Evolutionary conservation across 2,888 invertebrate species (phyloP), one percentile per base, ranked within the genome.

Genomic region (Oscheius sp.): DNA sequence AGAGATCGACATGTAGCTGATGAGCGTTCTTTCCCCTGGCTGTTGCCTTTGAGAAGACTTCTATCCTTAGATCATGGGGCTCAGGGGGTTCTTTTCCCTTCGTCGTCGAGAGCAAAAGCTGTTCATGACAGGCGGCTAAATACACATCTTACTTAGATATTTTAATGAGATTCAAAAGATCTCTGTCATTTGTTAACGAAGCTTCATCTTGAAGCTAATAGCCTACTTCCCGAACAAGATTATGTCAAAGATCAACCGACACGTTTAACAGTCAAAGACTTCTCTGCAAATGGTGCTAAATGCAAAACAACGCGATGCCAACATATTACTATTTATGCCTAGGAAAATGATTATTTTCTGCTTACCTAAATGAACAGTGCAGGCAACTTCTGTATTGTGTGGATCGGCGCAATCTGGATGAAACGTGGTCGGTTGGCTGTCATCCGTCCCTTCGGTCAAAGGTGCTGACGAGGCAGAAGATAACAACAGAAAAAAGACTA

Each of bases 51-150:
- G 80, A 75, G 17, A 73, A 78, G 5, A 80, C 69, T 12, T 83
- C 80, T 14, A 85, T 73, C 20, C 85, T 70, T 17, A 85, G 66
- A 57, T 85, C 85, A 63, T 85, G 84, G 0, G 83, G 83, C 54
- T 80, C 78, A 9, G 79, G 74, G 0, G 77, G 77, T 47, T 77
- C 74, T 4, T 69, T 51, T 1, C 75, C 74, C n/a, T 61, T 45
- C 17, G 51, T 63, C 2, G 71, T 72, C 38, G 63, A 49, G 12
- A 59, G 61, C 28, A 70, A 67, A 1, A 71, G 65, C 44, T 73
- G 70, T 32, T 70, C 72, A n/a, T 77, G 72, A 64, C 82, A 82
- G 47, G 72, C 75, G n/a, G 81, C 82, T 80, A 70, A 70, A 81
- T 78, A 47, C 28, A 14, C 8, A n/a, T n/a, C n/a, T n/a, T n/a